phyloP scores from a whole-genome alignment of 2,797 vertebrate species.

The Columba guinea region DNA sequence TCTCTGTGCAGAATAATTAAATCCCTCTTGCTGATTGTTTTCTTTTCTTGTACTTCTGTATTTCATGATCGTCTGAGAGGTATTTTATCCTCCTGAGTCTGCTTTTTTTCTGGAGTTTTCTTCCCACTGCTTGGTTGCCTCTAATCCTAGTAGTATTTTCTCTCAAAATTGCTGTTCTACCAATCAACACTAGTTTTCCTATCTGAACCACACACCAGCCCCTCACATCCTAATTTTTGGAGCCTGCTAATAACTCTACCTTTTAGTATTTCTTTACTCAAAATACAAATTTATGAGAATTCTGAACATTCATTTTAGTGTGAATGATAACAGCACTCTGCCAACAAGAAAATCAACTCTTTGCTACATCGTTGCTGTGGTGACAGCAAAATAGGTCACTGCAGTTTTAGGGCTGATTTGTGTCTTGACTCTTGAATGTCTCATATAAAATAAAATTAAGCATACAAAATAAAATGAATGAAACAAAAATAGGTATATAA shows the following conservation, averaged over 20 bases:
- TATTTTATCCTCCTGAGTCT: not conserved
- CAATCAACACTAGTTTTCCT: not conserved
- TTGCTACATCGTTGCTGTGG: not conserved
- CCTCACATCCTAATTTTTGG: not conserved
- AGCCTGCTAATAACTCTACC: not conserved
- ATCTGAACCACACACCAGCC: not conserved
- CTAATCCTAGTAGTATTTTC: not conserved
- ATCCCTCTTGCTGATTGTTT: not conserved
- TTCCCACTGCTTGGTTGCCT: not conserved
- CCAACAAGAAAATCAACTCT: not conserved
- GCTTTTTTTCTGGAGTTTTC: not conserved
- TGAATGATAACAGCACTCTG: not conserved
- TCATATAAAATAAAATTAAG: not conserved
- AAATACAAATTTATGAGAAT: not conserved
- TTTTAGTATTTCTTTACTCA: not conserved
- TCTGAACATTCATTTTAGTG: not conserved
- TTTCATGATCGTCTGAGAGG: not conserved
- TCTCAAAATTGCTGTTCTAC: not conserved
- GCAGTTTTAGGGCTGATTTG: not conserved
- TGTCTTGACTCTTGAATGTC: not conserved
- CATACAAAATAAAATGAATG: not conserved
- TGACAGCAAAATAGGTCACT: not conserved
- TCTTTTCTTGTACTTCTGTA: not conserved
- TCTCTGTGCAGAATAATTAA: not conserved
- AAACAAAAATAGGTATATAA: not conserved